These are phyloP conservation scores for Cynodonichthys magdalenae DNA, from an alignment of 2,797 vertebrate genomes.

Conservation along the genomic window DNA sequence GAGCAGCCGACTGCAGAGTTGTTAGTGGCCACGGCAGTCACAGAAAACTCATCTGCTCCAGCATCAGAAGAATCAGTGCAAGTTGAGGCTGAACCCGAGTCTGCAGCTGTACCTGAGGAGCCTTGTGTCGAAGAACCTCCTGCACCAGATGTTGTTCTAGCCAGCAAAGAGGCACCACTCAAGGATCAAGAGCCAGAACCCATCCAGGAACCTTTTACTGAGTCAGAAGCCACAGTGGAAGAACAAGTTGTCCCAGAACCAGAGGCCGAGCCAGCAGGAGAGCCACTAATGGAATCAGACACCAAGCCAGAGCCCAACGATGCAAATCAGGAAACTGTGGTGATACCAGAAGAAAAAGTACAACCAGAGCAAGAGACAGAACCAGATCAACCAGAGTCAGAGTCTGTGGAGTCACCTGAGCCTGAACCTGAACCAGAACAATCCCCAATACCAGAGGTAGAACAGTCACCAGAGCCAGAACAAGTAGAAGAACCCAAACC, in stretches of 20 bases:
- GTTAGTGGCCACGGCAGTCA: too few species aligned
- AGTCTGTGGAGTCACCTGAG: conserved; percentile 13
- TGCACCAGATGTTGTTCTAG: conserved; percentile 35
- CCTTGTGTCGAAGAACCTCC: conserved; percentile 34
- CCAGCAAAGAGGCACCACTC: conserved; percentile 28
- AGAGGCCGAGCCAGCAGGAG: conserved; percentile 22
- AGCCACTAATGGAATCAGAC: conserved; percentile 19
- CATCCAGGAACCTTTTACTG: conserved; percentile 48
- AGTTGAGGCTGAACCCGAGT: conserved; percentile 25
- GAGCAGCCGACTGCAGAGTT: conserved; percentile 9
- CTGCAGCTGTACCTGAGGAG: conserved; percentile 30
- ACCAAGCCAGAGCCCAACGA: conserved; percentile 4
- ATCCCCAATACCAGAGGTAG: conserved; percentile 23
- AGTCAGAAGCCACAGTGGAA: conserved; percentile 34
- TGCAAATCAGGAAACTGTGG: conserved; percentile 11
- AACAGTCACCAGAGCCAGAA: conserved; percentile 23
- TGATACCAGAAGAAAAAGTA: conserved; percentile 6
- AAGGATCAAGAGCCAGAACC: conserved; percentile 40
- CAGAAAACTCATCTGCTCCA: neutral
- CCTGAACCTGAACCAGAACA: conserved; percentile 26
- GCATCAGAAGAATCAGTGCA: conserved; percentile 23
- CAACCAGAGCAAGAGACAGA: neutral
- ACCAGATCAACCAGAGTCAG: neutral
- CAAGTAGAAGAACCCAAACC: conserved; percentile 36
- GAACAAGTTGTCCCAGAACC: conserved; percentile 27